Evolutionary conservation across 2,113 vertebrate species (phyloP), one percentile per base, ranked within the genome.

Genomic region (Rostratula benghalensis): DNA sequence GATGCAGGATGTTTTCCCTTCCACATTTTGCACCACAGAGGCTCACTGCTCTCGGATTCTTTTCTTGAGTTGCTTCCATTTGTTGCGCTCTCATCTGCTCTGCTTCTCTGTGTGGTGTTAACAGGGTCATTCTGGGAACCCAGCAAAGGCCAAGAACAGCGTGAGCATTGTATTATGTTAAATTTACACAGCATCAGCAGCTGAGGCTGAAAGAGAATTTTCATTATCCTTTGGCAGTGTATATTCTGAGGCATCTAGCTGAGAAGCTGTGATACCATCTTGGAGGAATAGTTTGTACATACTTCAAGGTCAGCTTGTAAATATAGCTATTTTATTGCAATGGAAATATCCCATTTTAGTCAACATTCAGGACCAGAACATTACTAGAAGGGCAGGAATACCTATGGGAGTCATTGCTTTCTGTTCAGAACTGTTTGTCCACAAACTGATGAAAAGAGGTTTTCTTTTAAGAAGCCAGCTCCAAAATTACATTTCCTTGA

Each of bases 391-490:
- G 31, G 37, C 65, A 67, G 46, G 23, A 91, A 45, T 74, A 56
- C 25, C 78, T 63, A 23, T 1, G 3, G 25, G 31, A 86, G 23
- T 57, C 1, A 10, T 45, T 85, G 67, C 68, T 87, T 88, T 82
- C 59, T 63, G 7, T 63, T 94, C 24, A 56, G 31, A 74, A 67
- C 23, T 48, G 4, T 86, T 88, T 88, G 78, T 86, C 41, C 54
- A 56, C 82, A 86, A 82, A 74, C 31, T 27, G 35, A 90, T 90
- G 54, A 46, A 63, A 74, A 57, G n/a, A 57, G 11, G 2, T 67
- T 91, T 86, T 94, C 63, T 81, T 94, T 90, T 85, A 86, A 80
- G 59, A 86, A 80, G 54, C n/a, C n/a, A 70, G 7, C 28, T 94
- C 57, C 67, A 61, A 86, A 83, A 90, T 87, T 63, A 10, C 59